Evolutionary conservation across 2,888 invertebrate species (phyloP).

Genomic region (Operophtera brumata): DNA sequence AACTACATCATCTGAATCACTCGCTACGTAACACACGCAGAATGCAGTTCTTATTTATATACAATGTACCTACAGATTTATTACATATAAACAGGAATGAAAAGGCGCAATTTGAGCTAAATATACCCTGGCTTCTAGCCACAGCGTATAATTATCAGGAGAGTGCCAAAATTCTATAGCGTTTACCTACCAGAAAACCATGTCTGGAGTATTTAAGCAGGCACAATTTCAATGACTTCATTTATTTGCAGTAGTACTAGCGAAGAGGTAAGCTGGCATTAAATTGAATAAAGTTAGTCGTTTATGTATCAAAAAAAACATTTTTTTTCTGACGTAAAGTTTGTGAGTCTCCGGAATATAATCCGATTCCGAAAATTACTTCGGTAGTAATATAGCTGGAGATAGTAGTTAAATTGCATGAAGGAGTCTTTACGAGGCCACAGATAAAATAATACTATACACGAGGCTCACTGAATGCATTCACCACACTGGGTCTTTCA

Average conservation of each 20-base stretch:
- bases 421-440: too few relatives aligned
- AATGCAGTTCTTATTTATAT: constrained; percentile 8
- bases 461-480: too few relatives aligned
- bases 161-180: constrained; percentile 70
- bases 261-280: too few relatives aligned
- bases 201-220: constrained; percentile 40
- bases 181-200: constrained; percentile 43
- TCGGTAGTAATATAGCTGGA: too few relatives aligned
- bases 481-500: too few relatives aligned
- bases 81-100: constrained; percentile 45
- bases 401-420: too few relatives aligned
- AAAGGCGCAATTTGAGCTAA: constrained; percentile 58
- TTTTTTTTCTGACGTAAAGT: too few relatives aligned
- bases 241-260: background rate
- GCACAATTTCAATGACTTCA: constrained; percentile 17
- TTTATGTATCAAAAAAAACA: too few relatives aligned
- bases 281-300: too few relatives aligned
- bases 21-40: constrained; percentile 4
- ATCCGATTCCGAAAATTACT: too few relatives aligned
- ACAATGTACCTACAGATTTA: constrained; percentile 34
- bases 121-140: constrained; percentile 66
- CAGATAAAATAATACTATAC: too few relatives aligned
- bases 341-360: too few relatives aligned
- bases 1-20: constrained; percentile 12
- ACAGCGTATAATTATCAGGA: constrained; percentile 61